phyloP scores from a whole-genome alignment of 2,113 vertebrate genomes.

The Anas platyrhynchos region DNA sequence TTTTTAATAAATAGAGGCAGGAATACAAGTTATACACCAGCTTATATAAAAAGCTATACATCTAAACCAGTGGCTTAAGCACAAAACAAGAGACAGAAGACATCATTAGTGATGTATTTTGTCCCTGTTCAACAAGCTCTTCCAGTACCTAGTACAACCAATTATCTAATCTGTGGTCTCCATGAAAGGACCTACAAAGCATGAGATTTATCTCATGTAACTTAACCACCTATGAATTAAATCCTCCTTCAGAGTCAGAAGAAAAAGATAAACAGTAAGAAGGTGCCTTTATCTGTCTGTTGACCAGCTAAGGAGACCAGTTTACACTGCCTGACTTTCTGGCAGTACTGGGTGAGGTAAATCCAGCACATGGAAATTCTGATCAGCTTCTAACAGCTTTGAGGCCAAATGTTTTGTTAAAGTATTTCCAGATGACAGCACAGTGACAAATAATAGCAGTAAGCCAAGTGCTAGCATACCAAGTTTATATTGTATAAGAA shows the following conservation, averaged over 20 bases:
- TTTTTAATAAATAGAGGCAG: neutral
- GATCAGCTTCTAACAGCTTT: neutral
- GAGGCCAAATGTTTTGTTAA: neutral
- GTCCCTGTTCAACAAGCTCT: neutral
- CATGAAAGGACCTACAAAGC: neutral
- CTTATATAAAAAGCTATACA: neutral
- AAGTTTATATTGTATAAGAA: neutral
- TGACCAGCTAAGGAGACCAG: neutral
- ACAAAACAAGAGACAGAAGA: neutral
- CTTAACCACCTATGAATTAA: neutral
- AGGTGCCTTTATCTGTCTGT: neutral
- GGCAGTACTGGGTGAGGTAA: neutral
- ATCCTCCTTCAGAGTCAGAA: neutral
- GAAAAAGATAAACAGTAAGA: neutral
- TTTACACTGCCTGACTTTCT: neutral
- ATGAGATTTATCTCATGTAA: neutral
- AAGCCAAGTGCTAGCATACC: neutral
- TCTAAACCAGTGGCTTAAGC: neutral
- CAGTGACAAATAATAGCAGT: neutral
- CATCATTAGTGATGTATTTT: neutral
- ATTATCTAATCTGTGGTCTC: neutral
- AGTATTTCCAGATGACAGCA: neutral
- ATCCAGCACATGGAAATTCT: neutral
- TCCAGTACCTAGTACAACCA: neutral
- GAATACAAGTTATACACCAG: neutral